Evolutionary conservation across 30 jellyfish, hydroid and myxozoan species (phyloP), one percentile per base, ranked within the genome.

Genomic region (Hydra vulgaris): DNA sequence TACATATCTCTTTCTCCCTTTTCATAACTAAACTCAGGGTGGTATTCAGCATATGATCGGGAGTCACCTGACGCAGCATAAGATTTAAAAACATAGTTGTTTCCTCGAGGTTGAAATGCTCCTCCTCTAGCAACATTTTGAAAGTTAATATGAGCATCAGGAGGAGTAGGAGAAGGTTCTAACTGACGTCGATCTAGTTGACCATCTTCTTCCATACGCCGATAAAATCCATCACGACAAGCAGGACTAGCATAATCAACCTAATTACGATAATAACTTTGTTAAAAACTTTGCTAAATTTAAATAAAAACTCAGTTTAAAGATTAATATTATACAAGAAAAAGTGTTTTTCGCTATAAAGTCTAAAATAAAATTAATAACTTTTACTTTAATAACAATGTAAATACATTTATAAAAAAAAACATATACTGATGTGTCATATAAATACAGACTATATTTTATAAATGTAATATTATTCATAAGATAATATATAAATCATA

Each of bases 81-180:
- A 22, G 83, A 25, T 17, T 70, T 67, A 25, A 26, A 70, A 53
- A 22, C 21, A 54, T 21, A 75, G 61, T 40, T 40, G 54, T 25
- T 70, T 23, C 83, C 83, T 0, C 83, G 83, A 3, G 55, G 81
- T n/a, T 75, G 1, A 70, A 75, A 75, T 8, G 71, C 27, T 8
- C 89, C 89, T 18, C 86, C 86, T 3, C 89, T 61, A 23, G 83
- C 84, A 26, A 68, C 53, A 68, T 81, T 81, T 27, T 25, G 76
- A 21, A 27, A 71, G 52, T 72, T 72, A 25, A 27, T 21, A 23
- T 78, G 85, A 53, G 79, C 85, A 78, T 78, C 85, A 53, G 86
- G 90, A 8, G 97, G 95, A 53, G 98, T 95, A 1, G 98, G 98
- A 3, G 98, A 92, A 8, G 96, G 96, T 70, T 92, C 98, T 23